Evolutionary conservation across 2,113 vertebrate genomes (phyloP).

Genomic region (Melanotaenia duboulayi): DNA sequence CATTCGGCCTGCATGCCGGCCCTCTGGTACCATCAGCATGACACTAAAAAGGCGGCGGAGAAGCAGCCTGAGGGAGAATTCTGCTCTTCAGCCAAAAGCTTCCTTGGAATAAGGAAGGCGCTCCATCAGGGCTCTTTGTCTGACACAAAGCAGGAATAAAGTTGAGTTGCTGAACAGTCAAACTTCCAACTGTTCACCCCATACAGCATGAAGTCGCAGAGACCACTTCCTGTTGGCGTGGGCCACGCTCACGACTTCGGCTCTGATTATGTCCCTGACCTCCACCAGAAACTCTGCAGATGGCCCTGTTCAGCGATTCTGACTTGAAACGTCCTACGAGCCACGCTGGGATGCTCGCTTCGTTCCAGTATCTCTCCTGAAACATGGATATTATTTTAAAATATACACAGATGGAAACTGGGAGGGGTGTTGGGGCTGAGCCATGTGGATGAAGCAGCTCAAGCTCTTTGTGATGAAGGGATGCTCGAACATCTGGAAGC

Average conservation of each 20-base stretch:
- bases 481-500: too few species aligned
- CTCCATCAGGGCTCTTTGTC: not conserved
- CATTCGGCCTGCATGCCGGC: not conserved
- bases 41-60: not conserved
- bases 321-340: constrained; percentile 14
- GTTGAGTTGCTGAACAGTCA: not conserved
- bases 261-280: constrained; percentile 20
- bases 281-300: not conserved
- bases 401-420: not conserved
- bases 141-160: not conserved
- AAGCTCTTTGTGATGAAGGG: too few species aligned
- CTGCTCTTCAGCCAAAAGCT: not conserved
- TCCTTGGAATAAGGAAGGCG: not conserved
- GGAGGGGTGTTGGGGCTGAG: not conserved
- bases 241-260: constrained; percentile 9
- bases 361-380: not conserved
- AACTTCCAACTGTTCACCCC: not conserved
- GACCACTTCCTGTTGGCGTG: not conserved
- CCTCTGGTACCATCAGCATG: not conserved
- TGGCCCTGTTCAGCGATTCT: not conserved
- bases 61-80: not conserved
- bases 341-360: constrained; percentile 16
- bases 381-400: not conserved
- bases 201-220: not conserved
- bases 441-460: not conserved